These are phyloP conservation scores for Corythaeola cristata DNA, from an alignment of 2,113 vertebrate species.

Conservation along the genomic window DNA sequence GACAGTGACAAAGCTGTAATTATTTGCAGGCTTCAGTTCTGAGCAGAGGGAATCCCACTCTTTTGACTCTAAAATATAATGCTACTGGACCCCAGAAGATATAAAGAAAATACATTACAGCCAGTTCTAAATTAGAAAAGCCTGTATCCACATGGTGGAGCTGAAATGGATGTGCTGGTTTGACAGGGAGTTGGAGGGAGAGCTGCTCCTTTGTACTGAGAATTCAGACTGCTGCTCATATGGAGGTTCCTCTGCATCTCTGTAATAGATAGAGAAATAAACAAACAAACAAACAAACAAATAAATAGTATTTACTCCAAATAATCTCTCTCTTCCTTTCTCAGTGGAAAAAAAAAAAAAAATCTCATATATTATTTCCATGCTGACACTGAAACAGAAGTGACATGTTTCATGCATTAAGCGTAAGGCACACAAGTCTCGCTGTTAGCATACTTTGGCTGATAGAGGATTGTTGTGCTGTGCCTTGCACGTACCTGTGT, in stretches of 20 bases:
- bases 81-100: not conserved
- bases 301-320: not conserved
- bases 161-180: not conserved
- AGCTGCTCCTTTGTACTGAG: not conserved
- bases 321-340: not conserved
- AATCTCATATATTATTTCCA: not conserved
- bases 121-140: not conserved
- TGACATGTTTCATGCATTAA: not conserved
- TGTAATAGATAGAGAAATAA: not conserved
- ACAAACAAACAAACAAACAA: not conserved
- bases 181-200: not conserved
- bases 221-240: not conserved
- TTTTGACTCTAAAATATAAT: not conserved
- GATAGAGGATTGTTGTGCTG: not conserved
- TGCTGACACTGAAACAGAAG: not conserved
- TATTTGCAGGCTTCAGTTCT: not conserved
- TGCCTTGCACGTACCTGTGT: not conserved
- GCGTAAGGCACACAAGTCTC: not conserved
- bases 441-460: not conserved
- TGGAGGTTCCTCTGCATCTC: not conserved
- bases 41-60: not conserved
- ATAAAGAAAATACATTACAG: not conserved
- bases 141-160: not conserved
- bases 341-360: not conserved
- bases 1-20: constrained; percentile 17